These are phyloP conservation scores for Pangasius djambal DNA, from an alignment of 2,797 vertebrate species.

Conservation along the genomic window DNA sequence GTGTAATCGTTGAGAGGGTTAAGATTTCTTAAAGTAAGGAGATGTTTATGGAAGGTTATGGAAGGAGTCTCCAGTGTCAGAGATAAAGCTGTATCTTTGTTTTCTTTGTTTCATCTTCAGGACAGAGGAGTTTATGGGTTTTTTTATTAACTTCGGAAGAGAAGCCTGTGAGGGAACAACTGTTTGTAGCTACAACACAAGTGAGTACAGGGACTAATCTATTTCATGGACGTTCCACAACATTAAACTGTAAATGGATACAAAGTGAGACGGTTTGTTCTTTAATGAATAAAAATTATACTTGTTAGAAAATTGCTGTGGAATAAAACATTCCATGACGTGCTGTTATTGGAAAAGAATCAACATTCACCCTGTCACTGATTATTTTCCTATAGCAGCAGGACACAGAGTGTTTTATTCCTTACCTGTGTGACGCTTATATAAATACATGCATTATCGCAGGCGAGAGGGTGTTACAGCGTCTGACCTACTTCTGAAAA, in stretches of 20 bases:
- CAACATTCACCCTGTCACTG: neutral
- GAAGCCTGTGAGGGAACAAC: too few relatives aligned
- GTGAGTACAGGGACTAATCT: neutral
- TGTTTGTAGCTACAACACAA: neutral
- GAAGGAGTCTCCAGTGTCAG: neutral
- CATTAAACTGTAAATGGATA: neutral
- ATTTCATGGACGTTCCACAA: neutral
- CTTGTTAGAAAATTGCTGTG: neutral
- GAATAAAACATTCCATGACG: neutral
- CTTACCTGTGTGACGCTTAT: neutral
- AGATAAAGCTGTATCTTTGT: neutral
- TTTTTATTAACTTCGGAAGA: neutral
- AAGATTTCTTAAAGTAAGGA: too few relatives aligned
- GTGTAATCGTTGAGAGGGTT: too few relatives aligned
- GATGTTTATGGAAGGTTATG: too few relatives aligned
- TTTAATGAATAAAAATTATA: neutral
- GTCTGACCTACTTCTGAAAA: conserved; percentile 19
- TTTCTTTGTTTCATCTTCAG: neutral
- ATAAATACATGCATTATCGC: neutral
- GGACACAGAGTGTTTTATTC: neutral
- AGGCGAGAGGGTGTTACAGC: neutral
- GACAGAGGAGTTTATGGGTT: too few relatives aligned
- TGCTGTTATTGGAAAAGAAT: neutral
- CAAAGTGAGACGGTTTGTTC: fast-evolving
- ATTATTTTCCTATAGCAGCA: neutral